Evolutionary conservation across 2,888 invertebrate genomes (phyloP).

Genomic region (Hypercompe scribonia): DNA sequence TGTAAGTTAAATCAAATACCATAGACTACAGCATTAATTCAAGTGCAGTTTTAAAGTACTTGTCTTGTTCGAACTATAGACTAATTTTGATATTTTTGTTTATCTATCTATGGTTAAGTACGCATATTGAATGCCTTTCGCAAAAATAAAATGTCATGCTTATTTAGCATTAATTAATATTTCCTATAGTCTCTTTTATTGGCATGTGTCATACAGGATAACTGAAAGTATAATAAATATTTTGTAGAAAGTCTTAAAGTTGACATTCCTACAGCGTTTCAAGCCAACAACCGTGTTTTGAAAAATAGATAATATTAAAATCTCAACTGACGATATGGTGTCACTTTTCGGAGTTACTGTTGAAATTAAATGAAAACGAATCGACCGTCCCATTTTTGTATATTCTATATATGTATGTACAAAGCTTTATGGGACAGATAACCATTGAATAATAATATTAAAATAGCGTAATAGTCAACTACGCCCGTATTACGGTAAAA

Average conservation of each 20-base stretch:
- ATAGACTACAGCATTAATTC: neutral
- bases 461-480: slow-evolving; percentile 24
- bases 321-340: neutral
- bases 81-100: neutral
- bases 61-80: neutral
- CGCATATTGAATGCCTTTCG: too few relatives aligned
- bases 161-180: neutral
- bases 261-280: neutral
- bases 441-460: slow-evolving; percentile 13
- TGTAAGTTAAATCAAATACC: neutral
- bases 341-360: neutral
- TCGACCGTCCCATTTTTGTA: neutral
- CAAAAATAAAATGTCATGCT: neutral
- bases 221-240: neutral
- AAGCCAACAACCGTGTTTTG: too few relatives aligned
- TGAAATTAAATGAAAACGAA: neutral
- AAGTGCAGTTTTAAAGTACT: neutral
- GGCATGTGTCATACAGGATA: neutral
- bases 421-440: slow-evolving; percentile 4
- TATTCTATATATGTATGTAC: neutral
- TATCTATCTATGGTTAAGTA: neutral
- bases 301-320: neutral
- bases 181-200: neutral
- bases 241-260: neutral
- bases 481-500: slow-evolving; percentile 38